Evolutionary conservation across 2,113 vertebrate species (phyloP).

Genomic region (Furnarius figulus): DNA sequence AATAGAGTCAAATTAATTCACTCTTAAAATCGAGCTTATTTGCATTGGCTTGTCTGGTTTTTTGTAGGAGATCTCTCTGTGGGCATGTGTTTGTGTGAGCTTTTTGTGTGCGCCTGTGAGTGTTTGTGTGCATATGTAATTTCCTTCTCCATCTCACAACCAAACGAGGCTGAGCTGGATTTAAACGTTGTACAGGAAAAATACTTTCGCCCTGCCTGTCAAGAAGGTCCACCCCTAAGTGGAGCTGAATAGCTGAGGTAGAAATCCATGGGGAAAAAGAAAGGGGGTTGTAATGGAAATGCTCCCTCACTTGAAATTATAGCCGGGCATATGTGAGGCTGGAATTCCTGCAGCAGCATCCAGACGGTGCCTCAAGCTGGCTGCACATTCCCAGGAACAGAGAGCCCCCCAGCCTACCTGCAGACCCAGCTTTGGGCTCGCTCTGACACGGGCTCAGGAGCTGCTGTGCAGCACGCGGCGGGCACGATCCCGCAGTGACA

Average conservation of each 20-base stretch:
- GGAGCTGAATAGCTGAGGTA: neutral
- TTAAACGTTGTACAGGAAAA: neutral
- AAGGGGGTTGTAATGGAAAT: slow-evolving; percentile 30
- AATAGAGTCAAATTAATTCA: slow-evolving; percentile 37
- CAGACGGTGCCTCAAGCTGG: slow-evolving; percentile 44
- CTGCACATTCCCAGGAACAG: neutral
- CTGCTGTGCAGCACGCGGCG: slow-evolving; percentile 18
- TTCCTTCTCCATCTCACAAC: neutral
- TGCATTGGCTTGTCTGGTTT: slow-evolving; percentile 18
- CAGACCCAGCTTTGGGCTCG: slow-evolving; percentile 26
- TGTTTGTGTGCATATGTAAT: slow-evolving; percentile 28
- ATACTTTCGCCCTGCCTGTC: neutral
- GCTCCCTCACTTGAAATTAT: neutral
- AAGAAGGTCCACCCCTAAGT: neutral
- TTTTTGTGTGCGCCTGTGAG: slow-evolving; percentile 16
- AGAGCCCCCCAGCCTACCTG: slow-evolving; percentile 23
- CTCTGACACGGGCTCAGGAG: neutral
- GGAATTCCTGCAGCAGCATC: slow-evolving; percentile 37
- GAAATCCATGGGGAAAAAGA: slow-evolving; percentile 20
- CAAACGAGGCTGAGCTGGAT: neutral
- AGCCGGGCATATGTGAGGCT: slow-evolving; percentile 2
- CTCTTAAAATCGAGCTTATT: slow-evolving; percentile 14
- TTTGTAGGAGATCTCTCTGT: neutral
- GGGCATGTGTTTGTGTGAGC: neutral
- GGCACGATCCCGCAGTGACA: slow-evolving; percentile 19